phyloP scores from a whole-genome alignment of 2,113 vertebrate genomes.

The Conger conger region DNA sequence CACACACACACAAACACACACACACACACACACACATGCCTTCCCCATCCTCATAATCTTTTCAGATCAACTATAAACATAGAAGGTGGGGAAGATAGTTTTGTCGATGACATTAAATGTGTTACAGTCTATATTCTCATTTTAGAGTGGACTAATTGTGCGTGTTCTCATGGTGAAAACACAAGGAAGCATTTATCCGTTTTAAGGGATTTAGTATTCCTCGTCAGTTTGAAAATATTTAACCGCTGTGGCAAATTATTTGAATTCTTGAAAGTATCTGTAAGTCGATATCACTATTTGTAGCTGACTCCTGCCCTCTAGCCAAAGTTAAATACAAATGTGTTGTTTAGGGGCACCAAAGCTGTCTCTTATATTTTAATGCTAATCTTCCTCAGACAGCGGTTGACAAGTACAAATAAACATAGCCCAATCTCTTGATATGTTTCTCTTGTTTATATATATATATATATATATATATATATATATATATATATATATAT shows the following conservation, averaged over 20 bases:
- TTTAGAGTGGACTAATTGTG: background rate
- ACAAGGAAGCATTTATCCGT: background rate
- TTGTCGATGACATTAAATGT: background rate
- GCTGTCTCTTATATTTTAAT: too few relatives aligned
- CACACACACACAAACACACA: too few relatives aligned
- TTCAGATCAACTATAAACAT: background rate
- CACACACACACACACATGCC: too few relatives aligned
- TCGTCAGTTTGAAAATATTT: background rate
- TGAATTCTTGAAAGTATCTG: background rate
- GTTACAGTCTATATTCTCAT: background rate
- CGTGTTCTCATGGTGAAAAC: background rate
- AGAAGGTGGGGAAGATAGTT: background rate
- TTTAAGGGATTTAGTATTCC: background rate
- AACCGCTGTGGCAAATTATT: background rate
- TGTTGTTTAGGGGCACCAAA: too few relatives aligned
- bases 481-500: too few relatives aligned
- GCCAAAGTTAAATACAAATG: too few relatives aligned
- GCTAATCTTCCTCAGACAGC: too few relatives aligned
- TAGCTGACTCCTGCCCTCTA: too few relatives aligned
- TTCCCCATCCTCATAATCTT: background rate
- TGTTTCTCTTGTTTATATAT: too few relatives aligned
- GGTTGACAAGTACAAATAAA: too few relatives aligned
- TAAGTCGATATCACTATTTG: background rate
- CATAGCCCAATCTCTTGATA: too few relatives aligned
- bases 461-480: too few relatives aligned